Base-by-base conservation (phyloP, 2,113 vertebrate genomes). In the Phasianus colchicus region DNA sequence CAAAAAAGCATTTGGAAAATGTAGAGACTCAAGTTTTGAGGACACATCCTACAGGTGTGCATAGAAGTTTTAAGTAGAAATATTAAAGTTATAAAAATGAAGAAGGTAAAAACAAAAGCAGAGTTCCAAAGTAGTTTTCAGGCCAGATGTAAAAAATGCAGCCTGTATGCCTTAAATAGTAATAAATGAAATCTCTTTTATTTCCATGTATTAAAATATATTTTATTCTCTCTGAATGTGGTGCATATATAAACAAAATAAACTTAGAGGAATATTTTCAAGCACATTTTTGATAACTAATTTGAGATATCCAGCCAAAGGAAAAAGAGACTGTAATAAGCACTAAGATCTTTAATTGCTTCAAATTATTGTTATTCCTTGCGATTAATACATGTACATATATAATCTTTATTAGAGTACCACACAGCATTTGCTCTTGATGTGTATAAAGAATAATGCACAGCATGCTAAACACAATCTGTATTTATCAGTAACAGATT, bases 1-100 rank as follows among this genome's bases (percentile, higher is more conserved):
- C 67, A 87, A 86, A 71, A 67, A 96, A 90, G 83, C 86, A 76
- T 34, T 77, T 87, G 73, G 78, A 95, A 90, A 95, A 85, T 48
- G 17, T 50, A 3, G 61, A 30, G 57, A n/a, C 29, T 75, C 10
- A 2, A 1, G 55, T 94, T 81, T 43, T 73, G 79, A 91, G 57
- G 36, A 88, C 55, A 34, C 6, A 32, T 91, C 54, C 43, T 83
- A 42, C 72, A 82, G 80, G 57, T 71, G 47, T 50, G 29, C 38
- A 55, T 47, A 57, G 76, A 79, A 61, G 40, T 58, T 89, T 69
- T 66, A 52, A 66, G 40, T 87, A 55, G 10, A 42, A 65, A 21
- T 75, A 63, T 32, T 72, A 55, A 92, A 93, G 48, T 47, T 34
- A 17, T 17, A 77, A 36, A 73, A 30, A 54, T 18, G 32, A 78